phyloP scores from a whole-genome alignment of 2,113 vertebrate genomes.

The Lethenteron reissneri region DNA sequence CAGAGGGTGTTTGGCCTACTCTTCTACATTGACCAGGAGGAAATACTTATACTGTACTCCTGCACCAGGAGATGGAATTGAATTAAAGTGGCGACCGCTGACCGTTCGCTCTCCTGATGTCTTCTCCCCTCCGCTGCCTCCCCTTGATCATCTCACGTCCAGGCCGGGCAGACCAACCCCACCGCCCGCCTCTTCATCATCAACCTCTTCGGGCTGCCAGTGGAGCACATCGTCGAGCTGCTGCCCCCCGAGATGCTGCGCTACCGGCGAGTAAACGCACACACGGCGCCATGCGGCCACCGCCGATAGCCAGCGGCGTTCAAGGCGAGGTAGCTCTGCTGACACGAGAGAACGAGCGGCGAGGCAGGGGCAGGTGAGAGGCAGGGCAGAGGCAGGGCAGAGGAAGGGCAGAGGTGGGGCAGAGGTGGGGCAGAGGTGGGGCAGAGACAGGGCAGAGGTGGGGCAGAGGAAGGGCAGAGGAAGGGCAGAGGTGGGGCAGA shows the following conservation, averaged over 20 bases:
- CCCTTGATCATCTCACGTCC: slow-evolving; percentile 1
- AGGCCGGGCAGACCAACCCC: slow-evolving; percentile 42
- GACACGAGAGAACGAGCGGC: background rate
- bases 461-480: too few relatives aligned
- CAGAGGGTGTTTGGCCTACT: too few relatives aligned
- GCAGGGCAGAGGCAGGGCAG: background rate
- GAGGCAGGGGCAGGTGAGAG: background rate
- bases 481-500: too few relatives aligned
- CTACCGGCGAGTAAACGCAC: too few relatives aligned
- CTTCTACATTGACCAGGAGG: too few relatives aligned
- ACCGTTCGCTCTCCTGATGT: background rate
- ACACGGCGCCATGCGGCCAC: too few relatives aligned
- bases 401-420: background rate
- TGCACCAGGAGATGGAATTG: too few relatives aligned
- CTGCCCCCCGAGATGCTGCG: slow-evolving; percentile 29
- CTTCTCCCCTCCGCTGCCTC: background rate
- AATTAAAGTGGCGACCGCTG: too few relatives aligned
- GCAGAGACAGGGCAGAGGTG: too few relatives aligned
- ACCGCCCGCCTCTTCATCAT: slow-evolving; percentile 37
- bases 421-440: background rate
- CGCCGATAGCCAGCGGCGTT: too few relatives aligned
- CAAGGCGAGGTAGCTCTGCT: too few relatives aligned
- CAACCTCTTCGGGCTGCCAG: slow-evolving; percentile 30
- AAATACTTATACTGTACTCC: too few relatives aligned
- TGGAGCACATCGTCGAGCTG: slow-evolving; percentile 34